Percentiles rank a stretch among this genome's conserved stretches.
These are phyloP conservation scores for Aphis craccivora DNA, from an alignment of 1,140 invertebrate genomes.

Conservation along the genomic window DNA sequence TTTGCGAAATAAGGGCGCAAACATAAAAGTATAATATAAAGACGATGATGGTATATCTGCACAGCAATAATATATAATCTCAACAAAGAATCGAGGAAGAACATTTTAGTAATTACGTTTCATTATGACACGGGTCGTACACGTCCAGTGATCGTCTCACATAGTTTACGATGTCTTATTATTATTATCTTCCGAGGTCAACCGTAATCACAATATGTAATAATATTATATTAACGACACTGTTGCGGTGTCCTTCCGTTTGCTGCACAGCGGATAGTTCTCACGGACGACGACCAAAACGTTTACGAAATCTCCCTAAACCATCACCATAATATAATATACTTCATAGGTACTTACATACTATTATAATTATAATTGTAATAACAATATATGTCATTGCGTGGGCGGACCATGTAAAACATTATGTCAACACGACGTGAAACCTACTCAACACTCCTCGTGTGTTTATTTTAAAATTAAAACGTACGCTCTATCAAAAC, in stretches of 20 bases:
- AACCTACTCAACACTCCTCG: neutral
- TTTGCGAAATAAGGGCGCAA: neutral
- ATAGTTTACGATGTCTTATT: neutral
- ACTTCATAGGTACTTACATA: neutral
- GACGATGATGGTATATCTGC: neutral
- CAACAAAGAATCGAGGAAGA: neutral
- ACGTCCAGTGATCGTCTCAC: neutral
- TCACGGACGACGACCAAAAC: neutral
- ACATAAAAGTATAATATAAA: neutral
- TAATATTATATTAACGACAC: neutral
- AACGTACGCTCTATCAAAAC: neutral
- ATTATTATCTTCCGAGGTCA: neutral
- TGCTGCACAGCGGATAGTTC: neutral
- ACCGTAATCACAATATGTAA: neutral
- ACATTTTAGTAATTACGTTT: neutral
- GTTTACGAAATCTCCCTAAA: constrained; percentile 16
- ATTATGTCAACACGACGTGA: neutral
- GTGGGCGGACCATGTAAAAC: neutral
- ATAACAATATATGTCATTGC: neutral
- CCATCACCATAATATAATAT: neutral
- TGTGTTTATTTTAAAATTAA: neutral
- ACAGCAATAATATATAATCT: neutral
- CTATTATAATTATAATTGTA: neutral
- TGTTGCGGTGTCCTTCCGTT: neutral
- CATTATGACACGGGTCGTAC: neutral